Evolutionary conservation across 2,113 vertebrate species (phyloP).

Genomic region (Arizona elegans): DNA sequence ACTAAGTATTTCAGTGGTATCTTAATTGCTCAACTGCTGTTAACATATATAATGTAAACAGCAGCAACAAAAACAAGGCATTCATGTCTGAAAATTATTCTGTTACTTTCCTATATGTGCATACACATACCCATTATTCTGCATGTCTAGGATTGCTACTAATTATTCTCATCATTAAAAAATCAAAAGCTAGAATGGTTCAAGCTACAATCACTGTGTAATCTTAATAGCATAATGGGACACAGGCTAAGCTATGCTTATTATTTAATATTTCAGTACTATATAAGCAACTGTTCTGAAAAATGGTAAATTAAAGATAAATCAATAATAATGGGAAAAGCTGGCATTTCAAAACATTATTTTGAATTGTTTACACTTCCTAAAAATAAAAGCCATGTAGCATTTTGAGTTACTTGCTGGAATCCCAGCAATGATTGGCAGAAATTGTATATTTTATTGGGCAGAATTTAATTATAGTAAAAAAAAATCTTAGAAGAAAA

Average conservation of each 20-base stretch:
- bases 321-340: conserved; percentile 55
- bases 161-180: conserved; percentile 37
- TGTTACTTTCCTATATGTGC: not conserved
- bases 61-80: not conserved
- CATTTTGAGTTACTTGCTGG: conserved; percentile 49
- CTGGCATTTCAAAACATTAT: conserved; percentile 56
- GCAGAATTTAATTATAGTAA: conserved; percentile 45
- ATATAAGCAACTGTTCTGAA: conserved; percentile 56
- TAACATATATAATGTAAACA: not conserved
- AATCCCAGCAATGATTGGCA: conserved; percentile 48
- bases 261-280: conserved; percentile 58
- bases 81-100: not conserved
- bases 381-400: conserved; percentile 42
- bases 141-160: conserved; percentile 23
- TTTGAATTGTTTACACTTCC: conserved; percentile 60
- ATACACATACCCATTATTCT: conserved; percentile 6
- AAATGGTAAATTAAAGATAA: conserved; percentile 60
- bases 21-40: conserved; percentile 8
- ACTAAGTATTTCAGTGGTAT: not conserved
- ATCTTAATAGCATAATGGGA: conserved; percentile 60
- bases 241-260: conserved; percentile 60
- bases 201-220: conserved; percentile 62
- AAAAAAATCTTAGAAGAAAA: conserved; percentile 28
- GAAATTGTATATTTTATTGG: conserved; percentile 55
- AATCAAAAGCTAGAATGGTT: conserved; percentile 49